Evolutionary conservation across 37 sponge, comb jelly and placozoan genomes (phyloP).

Genomic region (Cladorhizidae sp.): DNA sequence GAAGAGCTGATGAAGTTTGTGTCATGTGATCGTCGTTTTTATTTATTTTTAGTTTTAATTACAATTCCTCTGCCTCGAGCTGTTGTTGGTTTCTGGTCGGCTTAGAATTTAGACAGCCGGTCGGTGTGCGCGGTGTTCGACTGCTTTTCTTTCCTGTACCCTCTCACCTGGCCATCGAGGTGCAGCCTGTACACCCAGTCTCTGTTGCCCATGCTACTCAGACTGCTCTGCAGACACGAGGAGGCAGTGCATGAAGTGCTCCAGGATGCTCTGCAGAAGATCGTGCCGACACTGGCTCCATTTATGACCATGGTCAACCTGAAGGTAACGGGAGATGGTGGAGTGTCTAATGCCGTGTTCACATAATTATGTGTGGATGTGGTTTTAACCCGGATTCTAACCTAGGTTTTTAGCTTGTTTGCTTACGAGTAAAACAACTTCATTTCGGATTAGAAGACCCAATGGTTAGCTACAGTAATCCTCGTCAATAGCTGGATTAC

Average conservation of each 20-base stretch:
- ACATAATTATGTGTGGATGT: no score
- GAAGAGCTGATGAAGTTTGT: no score
- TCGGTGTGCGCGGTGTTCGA: slow-evolving; percentile 54
- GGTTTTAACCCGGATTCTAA: no score
- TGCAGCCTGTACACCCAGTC: slow-evolving; percentile 27
- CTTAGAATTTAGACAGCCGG: slow-evolving; percentile 57
- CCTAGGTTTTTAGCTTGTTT: no score
- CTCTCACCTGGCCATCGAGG: slow-evolving; percentile 38
- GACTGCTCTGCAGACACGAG: slow-evolving; percentile 39
- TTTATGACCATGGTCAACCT: slow-evolving; percentile 26
- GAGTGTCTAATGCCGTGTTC: no score
- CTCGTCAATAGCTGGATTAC: no score
- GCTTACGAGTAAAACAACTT: no score
- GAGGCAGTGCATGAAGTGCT: slow-evolving; percentile 56
- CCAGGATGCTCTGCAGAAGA: slow-evolving; percentile 30
- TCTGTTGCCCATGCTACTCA: slow-evolving; percentile 40
- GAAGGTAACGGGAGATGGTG: slow-evolving; percentile 47
- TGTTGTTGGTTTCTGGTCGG: no score
- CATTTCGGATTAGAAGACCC: no score
- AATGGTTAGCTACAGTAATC: no score
- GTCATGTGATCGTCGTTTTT: no score
- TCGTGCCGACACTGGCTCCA: slow-evolving; percentile 57
- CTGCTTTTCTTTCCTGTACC: slow-evolving; percentile 47
- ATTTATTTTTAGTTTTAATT: not conserved
- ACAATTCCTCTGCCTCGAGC: not conserved